phyloP scores from a whole-genome alignment of 1,140 invertebrate species.

The Aradophagus sp. region DNA sequence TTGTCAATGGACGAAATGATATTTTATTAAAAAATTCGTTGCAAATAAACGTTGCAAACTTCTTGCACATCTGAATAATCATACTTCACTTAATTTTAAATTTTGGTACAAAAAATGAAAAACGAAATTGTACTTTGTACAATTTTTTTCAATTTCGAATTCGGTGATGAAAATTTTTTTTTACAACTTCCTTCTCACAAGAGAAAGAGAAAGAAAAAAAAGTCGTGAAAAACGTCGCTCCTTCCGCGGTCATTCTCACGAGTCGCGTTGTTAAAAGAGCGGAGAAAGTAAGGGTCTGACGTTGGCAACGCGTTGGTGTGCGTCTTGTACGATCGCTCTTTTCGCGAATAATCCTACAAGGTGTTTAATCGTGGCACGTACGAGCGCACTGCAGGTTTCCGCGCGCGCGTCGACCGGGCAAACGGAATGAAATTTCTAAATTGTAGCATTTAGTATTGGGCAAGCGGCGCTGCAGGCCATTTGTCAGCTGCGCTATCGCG shows the following conservation, averaged over 20 bases:
- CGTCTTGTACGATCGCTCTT: conserved; percentile 45
- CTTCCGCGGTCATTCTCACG: conserved; percentile 51
- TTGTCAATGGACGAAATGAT: too few relatives aligned
- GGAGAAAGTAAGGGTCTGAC: conserved; percentile 52
- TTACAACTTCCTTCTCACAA: conserved; percentile 29
- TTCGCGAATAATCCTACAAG: conserved; percentile 52
- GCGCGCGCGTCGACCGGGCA: conserved; percentile 34
- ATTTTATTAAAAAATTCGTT: too few relatives aligned
- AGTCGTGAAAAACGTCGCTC: conserved; percentile 37
- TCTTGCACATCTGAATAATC: too few relatives aligned
- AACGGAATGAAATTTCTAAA: conserved; percentile 49
- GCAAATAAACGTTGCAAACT: too few relatives aligned
- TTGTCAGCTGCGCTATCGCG: conserved; percentile 35
- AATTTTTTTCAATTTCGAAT: too few relatives aligned
- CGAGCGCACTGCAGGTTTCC: conserved; percentile 18
- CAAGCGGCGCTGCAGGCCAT: conserved; percentile 38
- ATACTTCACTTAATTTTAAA: too few relatives aligned
- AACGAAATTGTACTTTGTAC: too few relatives aligned
- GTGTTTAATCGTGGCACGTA: conserved; percentile 50
- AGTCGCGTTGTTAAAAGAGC: conserved; percentile 54
- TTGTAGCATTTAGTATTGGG: conserved; percentile 42
- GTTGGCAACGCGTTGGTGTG: conserved; percentile 1
- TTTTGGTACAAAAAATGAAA: too few relatives aligned
- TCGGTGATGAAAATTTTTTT: conserved; percentile 26
- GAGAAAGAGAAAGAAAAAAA: conserved; percentile 25